A percentile compares a stretch with the other conserved stretches of the same genome.
Conservation (phyloP, 2,797 vertebrate genomes). For the Sebastes kiyomatsui region DNA sequence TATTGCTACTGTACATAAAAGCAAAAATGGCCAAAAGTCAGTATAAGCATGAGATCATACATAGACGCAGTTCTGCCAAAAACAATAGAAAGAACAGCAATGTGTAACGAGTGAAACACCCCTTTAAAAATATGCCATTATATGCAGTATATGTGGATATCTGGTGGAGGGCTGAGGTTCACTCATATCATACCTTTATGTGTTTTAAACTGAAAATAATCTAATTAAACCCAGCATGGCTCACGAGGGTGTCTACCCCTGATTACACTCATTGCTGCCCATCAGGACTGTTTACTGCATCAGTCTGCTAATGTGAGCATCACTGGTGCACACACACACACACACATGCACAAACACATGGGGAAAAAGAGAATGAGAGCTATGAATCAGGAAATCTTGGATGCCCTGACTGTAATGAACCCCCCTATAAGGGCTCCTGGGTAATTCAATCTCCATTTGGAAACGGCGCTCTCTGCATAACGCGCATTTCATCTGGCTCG, state of each 20-base stretch:
- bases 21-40: not conserved
- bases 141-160: not conserved
- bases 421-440: slow-evolving; percentile 51
- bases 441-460: slow-evolving; percentile 70
- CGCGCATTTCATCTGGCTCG: slow-evolving; percentile 57
- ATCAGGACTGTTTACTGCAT: slow-evolving; percentile 64
- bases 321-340: not conserved
- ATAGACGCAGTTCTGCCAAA: not conserved
- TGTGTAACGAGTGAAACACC: not conserved
- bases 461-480: slow-evolving; percentile 48
- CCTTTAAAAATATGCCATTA: not conserved
- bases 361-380: not conserved
- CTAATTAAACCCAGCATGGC: slow-evolving; percentile 56
- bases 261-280: slow-evolving; percentile 57
- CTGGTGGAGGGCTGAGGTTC: slow-evolving; percentile 5
- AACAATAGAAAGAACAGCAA: not conserved
- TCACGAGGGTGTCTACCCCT: slow-evolving; percentile 51
- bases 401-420: slow-evolving; percentile 56
- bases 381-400: slow-evolving; percentile 58
- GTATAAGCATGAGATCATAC: not conserved
- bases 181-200: slow-evolving; percentile 42
- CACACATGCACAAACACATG: slow-evolving; percentile 1
- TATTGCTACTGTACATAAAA: not conserved
- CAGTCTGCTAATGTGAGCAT: slow-evolving; percentile 44
- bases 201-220: slow-evolving; percentile 64